Evolutionary conservation across 2,888 invertebrate species (phyloP), one percentile per base, ranked within the genome.

Genomic region (Lydus trimaculatus): DNA sequence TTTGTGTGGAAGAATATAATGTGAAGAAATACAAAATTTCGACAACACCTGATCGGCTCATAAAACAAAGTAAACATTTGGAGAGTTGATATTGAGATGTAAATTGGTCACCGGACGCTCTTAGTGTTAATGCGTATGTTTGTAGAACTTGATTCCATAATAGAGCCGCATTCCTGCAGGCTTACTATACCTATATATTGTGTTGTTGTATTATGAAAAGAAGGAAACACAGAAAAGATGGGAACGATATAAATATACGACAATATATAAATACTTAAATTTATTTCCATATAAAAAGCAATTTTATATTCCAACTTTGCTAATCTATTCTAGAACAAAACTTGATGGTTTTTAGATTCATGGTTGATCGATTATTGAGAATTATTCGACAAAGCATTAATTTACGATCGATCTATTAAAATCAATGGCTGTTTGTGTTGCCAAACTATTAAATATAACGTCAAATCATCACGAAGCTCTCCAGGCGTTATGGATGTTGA

Each of bases 91-190:
- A 84, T 84, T 84, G 83, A 84, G 84, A 84, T 84, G 84, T 84
- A 84, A 84, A 84, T 84, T 83, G 83, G 82, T 79, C 80, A 79
- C 78, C 76, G 79, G 81, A 78, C 77, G 77, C 78, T 76, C 77
- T 78, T 78, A 79, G 85, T 85, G 84, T 83, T 84, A 84, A 84
- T 84, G 84, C 82, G 80, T 82, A 79, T 84, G 84, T 84, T 84
- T 84, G 84, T 82, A 82, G 83, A 84, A 84, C 84, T 84, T 83
- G 85, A 85, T 84, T 84, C 82, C 80, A 80, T 85, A 85, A 85
- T 85, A 84, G 85, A 84, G 83, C 85, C 81, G 81, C 85, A 85
- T 85, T 85, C 85, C 84, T 70, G 73, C 56, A 56, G 39, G 56
- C 70, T 66, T 65, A 60, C 68, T 70, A 69, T 70, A 48, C 9